Base-by-base conservation (phyloP, 23 tunicate genomes). In the Corella eumyota region DNA sequence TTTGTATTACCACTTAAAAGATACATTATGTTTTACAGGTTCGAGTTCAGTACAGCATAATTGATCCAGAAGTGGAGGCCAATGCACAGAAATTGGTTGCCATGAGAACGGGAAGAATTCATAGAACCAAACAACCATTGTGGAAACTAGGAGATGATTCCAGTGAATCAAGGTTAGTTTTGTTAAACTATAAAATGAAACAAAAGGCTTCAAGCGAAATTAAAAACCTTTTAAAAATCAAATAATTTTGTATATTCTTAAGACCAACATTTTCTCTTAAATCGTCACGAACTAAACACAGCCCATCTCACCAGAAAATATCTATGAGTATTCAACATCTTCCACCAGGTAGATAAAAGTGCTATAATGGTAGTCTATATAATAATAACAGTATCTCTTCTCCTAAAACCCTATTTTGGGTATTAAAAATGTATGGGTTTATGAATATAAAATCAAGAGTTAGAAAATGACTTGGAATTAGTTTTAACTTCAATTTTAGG, bases 31-130 rank as follows among this genome's bases (percentile, higher is more conserved):
- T 24, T 37, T 61, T 47, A 11, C 58, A 84, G 94, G 94, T 84
- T 7, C 77, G 94, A 17, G 94, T 84, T 1, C 69, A 69, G 31
- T 84, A 84, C 64, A 55, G 47, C 49, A 69, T 84, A 47, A 69
- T 84, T 29, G 94, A 84, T 73, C 94, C 94, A 31, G 74, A 76
- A 33, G 94, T 75, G 22, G 80, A 73, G 47, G 94, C 83, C 23
- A 79, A 71, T 53, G 79, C 80, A 50, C 94, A 84, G 47, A 36
- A 75, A 37, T 67, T 37, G 74, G 74, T 63, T 30, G 62, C 74
- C 9, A 20, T 68, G 37, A 54, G 74, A 30, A 68, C 74, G 21
- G 74, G 74, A 3, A 46, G 33, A 36, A 19, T 68, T 29, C 58
- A 17, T 1, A 68, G 36, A 23, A n/a, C 36, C 24, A 68, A 32